Evolutionary conservation across 35 echinoderm and acorn worm species (phyloP).

Genomic region (Heliocidaris erythrogramma): DNA sequence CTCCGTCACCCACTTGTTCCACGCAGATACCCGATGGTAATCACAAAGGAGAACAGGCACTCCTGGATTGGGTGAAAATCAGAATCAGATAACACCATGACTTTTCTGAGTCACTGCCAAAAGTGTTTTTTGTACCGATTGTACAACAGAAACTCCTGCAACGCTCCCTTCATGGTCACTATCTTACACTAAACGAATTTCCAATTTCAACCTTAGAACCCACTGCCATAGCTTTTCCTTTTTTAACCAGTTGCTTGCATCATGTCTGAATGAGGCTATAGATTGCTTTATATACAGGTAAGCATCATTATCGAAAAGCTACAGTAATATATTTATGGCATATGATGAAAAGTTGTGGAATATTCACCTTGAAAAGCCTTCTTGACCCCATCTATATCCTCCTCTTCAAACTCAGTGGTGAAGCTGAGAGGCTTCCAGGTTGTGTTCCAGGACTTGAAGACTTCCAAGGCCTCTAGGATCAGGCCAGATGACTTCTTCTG

Average conservation of each 20-base stretch:
- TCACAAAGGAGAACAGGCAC: slow-evolving; percentile 26
- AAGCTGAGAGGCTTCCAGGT: background rate
- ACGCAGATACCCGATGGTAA: slow-evolving; percentile 2
- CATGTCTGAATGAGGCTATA: background rate
- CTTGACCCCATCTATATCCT: background rate
- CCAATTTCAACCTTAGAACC: too few relatives aligned
- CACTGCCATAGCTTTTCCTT: too few relatives aligned
- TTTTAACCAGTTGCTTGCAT: background rate
- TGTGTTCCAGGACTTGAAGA: slow-evolving; percentile 15
- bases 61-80: background rate
- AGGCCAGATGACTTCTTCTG: background rate
- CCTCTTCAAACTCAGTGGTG: slow-evolving; percentile 19
- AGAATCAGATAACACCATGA: background rate
- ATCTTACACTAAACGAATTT: too few relatives aligned
- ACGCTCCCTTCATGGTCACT: too few relatives aligned
- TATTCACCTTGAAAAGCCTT: background rate
- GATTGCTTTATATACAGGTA: too few relatives aligned
- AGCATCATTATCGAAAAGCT: too few relatives aligned
- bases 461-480: slow-evolving; percentile 6
- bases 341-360: too few relatives aligned
- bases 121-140: background rate
- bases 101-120: background rate
- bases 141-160: too few relatives aligned
- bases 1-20: background rate
- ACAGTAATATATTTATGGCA: too few relatives aligned